Percentiles rank a stretch among this genome's conserved stretches.
These are phyloP conservation scores for Anorthoa munda DNA, from an alignment of 2,888 invertebrate species.

Conservation along the genomic window DNA sequence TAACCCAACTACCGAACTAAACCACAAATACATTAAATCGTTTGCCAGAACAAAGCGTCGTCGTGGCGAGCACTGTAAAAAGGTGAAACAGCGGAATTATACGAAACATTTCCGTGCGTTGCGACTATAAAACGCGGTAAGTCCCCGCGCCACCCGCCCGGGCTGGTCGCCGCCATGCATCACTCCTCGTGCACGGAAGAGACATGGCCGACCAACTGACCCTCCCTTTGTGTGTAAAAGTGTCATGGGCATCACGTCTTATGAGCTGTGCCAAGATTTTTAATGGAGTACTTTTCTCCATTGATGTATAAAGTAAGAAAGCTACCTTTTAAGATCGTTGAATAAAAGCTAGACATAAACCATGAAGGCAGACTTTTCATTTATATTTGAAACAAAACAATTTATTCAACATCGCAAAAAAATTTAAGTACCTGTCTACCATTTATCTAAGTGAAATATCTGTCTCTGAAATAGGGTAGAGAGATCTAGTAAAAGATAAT, in stretches of 20 bases:
- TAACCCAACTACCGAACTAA: constrained; percentile 27
- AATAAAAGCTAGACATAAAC: neutral
- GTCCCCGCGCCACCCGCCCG: constrained; percentile 13
- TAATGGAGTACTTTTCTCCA: neutral
- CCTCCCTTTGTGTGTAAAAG: constrained; percentile 27
- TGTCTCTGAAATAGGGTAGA: constrained; percentile 9
- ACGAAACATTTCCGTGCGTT: constrained; percentile 58
- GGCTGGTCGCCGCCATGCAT: constrained; percentile 52
- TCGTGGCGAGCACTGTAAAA: constrained; percentile 39
- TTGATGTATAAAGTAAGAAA: neutral
- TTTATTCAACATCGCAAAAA: neutral
- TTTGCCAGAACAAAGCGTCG: constrained; percentile 48
- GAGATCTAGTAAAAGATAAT: constrained; percentile 11
- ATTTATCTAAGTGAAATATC: constrained; percentile 14
- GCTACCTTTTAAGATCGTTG: neutral
- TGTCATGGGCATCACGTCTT: constrained; percentile 20
- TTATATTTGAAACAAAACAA: constrained; percentile 10
- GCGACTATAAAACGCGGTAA: constrained; percentile 51
- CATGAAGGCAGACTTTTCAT: neutral
- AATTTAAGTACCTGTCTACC: neutral
- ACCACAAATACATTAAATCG: constrained; percentile 50
- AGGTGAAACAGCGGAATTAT: constrained; percentile 59
- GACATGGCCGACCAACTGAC: constrained; percentile 47
- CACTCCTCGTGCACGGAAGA: constrained; percentile 57
- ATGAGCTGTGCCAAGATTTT: constrained; percentile 3